phyloP scores from a whole-genome alignment of 1,140 invertebrate genomes.

The Harpegnathos saltator region DNA sequence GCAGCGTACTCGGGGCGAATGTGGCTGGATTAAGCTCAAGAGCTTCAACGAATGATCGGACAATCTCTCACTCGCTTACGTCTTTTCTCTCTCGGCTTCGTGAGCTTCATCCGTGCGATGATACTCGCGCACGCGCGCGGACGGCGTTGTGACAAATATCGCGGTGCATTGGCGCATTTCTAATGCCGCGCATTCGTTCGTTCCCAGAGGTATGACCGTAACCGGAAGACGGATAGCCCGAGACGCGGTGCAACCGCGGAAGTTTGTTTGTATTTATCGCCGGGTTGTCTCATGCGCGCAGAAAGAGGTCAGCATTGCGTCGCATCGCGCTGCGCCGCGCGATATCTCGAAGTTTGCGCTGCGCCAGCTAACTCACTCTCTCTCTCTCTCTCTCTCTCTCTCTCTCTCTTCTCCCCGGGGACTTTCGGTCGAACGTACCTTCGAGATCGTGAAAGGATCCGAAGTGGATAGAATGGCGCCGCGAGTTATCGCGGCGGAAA shows the following conservation, averaged over 20 bases:
- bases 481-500: constrained; percentile 38
- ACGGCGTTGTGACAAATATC: constrained; percentile 32
- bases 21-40: constrained; percentile 61
- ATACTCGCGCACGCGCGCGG: too few species aligned
- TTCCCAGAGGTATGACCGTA: constrained; percentile 45
- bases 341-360: constrained; percentile 21
- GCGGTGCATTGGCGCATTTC: constrained; percentile 40
- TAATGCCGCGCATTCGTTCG: constrained; percentile 26
- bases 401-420: background rate
- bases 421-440: constrained; percentile 46
- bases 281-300: background rate
- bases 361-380: background rate
- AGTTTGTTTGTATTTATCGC: constrained; percentile 41
- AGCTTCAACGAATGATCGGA: constrained; percentile 60
- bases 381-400: too few species aligned
- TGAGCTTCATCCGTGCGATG: too few species aligned
- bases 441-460: constrained; percentile 52
- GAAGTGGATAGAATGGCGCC: constrained; percentile 48
- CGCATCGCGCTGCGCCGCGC: background rate
- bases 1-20: constrained; percentile 31
- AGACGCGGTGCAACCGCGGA: background rate
- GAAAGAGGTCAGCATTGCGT: background rate
- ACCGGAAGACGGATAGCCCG: constrained; percentile 40
- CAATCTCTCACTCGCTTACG: constrained; percentile 39
- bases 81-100: constrained; percentile 24